A percentile compares a stretch with the other conserved stretches of the same genome.
Evolutionary conservation across 2,797 vertebrate genomes (phyloP).

Genomic region (Chloroceryle amazona): DNA sequence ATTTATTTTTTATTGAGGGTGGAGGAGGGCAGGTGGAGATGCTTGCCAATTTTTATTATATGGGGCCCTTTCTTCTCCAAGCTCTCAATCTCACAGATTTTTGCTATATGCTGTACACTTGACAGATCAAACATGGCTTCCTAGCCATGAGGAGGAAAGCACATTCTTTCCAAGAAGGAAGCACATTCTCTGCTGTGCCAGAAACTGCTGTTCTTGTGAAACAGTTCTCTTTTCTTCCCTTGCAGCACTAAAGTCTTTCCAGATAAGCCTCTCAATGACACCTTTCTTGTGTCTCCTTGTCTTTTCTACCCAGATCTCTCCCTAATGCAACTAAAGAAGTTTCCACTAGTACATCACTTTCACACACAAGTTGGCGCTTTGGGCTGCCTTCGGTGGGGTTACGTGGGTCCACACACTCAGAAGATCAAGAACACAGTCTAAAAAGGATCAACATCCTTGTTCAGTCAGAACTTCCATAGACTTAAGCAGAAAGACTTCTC

Average conservation of each 20-base stretch:
- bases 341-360: background rate
- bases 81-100: background rate
- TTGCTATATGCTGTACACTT: background rate
- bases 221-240: background rate
- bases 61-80: background rate
- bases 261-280: background rate
- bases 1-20: background rate
- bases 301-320: background rate
- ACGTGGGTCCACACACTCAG: background rate
- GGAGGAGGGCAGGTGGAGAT: background rate
- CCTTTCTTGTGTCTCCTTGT: background rate
- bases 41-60: background rate
- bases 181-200: background rate
- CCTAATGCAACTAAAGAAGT: background rate
- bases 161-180: background rate
- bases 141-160: background rate
- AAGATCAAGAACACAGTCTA: background rate
- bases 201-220: background rate
- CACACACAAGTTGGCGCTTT: background rate
- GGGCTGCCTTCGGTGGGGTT: background rate
- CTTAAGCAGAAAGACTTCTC: background rate
- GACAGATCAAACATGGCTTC: background rate
- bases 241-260: background rate
- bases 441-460: background rate
- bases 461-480: background rate